Evolutionary conservation across 2,113 vertebrate genomes (phyloP).

Genomic region (Desmodus rotundus): DNA sequence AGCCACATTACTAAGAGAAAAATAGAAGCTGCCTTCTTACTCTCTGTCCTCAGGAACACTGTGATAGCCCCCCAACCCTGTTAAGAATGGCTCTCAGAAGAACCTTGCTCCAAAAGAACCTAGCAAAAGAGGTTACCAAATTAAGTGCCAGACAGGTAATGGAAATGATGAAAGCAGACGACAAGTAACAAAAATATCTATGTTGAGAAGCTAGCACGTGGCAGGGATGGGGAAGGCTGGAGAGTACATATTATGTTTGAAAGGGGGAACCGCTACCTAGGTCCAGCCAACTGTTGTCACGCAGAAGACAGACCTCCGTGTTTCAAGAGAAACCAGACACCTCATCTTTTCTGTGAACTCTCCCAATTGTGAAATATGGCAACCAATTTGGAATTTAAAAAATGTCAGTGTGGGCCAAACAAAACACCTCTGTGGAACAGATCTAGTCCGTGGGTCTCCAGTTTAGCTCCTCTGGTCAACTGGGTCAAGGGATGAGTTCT

Average conservation of each 20-base stretch:
- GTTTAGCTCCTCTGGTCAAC: not conserved
- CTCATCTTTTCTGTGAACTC: not conserved
- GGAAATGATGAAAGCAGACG: not conserved
- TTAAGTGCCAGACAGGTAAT: not conserved
- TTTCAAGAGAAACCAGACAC: not conserved
- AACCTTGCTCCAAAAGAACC: not conserved
- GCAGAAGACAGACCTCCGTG: not conserved
- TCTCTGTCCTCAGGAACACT: not conserved
- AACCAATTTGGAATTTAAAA: not conserved
- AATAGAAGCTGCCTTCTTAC: not conserved
- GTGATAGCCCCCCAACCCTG: not conserved
- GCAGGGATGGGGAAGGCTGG: not conserved
- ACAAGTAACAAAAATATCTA: not conserved
- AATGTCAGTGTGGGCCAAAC: not conserved
- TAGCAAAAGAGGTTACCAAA: not conserved
- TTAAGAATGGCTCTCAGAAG: not conserved
- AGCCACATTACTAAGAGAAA: not conserved
- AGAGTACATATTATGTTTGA: not conserved
- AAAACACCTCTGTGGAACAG: not conserved
- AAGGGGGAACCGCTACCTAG: not conserved
- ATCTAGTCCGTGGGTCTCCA: not conserved
- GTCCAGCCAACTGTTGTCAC: not conserved
- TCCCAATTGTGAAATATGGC: not conserved
- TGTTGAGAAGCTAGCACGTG: not conserved
- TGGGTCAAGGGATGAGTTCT: not conserved